A percentile compares a stretch with the other conserved stretches of the same genome.
phyloP scores from a whole-genome alignment of 2,113 vertebrate species.

The human (Homo sapiens) region DNA sequence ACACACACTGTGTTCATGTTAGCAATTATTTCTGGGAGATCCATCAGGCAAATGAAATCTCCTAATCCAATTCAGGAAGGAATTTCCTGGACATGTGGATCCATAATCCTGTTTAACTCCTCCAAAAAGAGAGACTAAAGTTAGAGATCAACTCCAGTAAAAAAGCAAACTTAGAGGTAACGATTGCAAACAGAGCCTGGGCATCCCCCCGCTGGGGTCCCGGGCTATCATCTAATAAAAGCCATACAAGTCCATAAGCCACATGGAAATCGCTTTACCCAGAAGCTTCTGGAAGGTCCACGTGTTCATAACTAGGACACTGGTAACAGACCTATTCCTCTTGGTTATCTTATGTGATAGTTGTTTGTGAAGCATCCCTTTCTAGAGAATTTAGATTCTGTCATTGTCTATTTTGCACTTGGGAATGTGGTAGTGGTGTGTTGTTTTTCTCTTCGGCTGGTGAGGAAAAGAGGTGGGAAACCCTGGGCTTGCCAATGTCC shows the following conservation, averaged over 20 bases:
- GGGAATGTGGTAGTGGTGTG: background rate
- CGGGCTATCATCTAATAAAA: background rate
- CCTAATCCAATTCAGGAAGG: background rate
- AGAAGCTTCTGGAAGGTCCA: constrained; percentile 43
- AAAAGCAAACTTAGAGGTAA: background rate
- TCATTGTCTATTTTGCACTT: background rate
- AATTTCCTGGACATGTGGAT: constrained; percentile 19
- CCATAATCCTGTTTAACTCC: constrained; percentile 8
- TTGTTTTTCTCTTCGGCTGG: background rate
- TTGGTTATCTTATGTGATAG: background rate
- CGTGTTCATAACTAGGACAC: background rate
- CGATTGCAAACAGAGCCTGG: background rate
- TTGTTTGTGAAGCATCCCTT: background rate
- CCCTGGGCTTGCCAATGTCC: background rate
- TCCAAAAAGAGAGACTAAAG: constrained; percentile 6
- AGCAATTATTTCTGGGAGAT: background rate
- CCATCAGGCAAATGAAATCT: background rate
- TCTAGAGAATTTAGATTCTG: background rate
- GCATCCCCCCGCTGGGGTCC: background rate
- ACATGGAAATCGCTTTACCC: constrained; percentile 21
- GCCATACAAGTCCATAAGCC: background rate
- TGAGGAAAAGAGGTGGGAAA: constrained; percentile 50
- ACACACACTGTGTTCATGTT: background rate
- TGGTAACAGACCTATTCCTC: background rate
- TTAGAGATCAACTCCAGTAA: background rate